These are phyloP conservation scores for Xenopus laevis DNA, from an alignment of 2,113 vertebrate species.

Conservation along the genomic window DNA sequence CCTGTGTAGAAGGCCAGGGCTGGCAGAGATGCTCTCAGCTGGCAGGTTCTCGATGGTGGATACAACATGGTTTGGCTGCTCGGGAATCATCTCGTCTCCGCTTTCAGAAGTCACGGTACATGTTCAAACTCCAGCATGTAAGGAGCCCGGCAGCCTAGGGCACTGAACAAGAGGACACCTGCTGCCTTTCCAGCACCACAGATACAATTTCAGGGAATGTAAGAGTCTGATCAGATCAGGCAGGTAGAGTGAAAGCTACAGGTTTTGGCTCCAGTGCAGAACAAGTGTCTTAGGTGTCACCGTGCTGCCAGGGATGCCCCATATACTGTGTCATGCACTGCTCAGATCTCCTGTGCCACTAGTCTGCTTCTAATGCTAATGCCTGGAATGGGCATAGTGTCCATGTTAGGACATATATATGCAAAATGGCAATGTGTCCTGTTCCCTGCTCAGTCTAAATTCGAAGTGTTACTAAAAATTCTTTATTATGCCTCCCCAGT, in stretches of 20 bases:
- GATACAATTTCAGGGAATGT: background rate
- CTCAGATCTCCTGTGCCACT: no score
- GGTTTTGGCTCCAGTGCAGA: background rate
- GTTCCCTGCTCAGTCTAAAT: no score
- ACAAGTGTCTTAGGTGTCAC: background rate
- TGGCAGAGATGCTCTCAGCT: conserved; percentile 64
- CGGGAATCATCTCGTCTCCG: conserved; percentile 63
- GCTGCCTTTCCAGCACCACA: background rate
- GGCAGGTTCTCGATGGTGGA: conserved; percentile 81
- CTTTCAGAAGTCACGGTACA: conserved; percentile 69
- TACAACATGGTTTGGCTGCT: conserved; percentile 77
- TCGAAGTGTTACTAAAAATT: no score
- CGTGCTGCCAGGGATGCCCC: background rate
- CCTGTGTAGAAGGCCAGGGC: conserved; percentile 69
- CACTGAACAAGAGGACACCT: background rate
- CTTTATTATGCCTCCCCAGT: no score
- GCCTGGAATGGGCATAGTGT: no score
- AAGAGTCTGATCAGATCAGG: background rate
- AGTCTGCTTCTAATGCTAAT: no score
- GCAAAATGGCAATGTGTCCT: no score
- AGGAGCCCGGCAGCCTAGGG: conserved; percentile 49
- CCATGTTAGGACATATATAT: no score
- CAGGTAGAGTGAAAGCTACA: conserved; percentile 5
- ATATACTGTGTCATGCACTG: no score
- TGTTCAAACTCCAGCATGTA: conserved; percentile 59